These are phyloP conservation scores for Pseudomyrmex flavicornis DNA, from an alignment of 1,140 invertebrate genomes.

Conservation along the genomic window DNA sequence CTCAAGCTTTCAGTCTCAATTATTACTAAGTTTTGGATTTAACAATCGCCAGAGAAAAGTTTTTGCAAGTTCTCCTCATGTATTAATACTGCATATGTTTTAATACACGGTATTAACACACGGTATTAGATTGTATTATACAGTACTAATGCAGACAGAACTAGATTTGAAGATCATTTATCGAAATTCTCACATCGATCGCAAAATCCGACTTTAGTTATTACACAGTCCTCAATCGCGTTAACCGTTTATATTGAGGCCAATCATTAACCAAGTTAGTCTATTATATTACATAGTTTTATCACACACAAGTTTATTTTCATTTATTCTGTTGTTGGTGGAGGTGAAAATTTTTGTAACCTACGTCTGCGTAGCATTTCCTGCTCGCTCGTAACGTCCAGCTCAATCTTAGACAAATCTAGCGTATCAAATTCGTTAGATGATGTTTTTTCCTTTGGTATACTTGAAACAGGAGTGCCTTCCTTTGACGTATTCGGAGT, in stretches of 20 bases:
- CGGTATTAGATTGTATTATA: too few species aligned
- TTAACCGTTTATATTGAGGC: constrained; percentile 56
- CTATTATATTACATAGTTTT: constrained; percentile 72
- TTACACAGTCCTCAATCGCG: constrained; percentile 52
- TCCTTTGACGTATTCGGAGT: too few species aligned
- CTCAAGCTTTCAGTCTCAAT: constrained; percentile 58
- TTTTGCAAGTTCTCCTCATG: constrained; percentile 2
- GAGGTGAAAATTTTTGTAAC: constrained; percentile 88
- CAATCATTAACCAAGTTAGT: constrained; percentile 64
- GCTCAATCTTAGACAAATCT: constrained; percentile 65
- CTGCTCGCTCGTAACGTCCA: constrained; percentile 82
- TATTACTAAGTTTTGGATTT: constrained; percentile 47
- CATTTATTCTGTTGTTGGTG: constrained; percentile 60
- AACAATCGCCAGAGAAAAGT: constrained; percentile 35
- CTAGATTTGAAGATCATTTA: background rate
- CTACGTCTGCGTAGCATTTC: constrained; percentile 88
- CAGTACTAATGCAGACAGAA: background rate
- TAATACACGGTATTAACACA: too few species aligned
- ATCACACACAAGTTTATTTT: constrained; percentile 64
- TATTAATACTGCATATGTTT: too few species aligned
- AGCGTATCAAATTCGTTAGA: constrained; percentile 65
- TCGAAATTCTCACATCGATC: constrained; percentile 13
- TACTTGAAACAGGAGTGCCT: constrained; percentile 49
- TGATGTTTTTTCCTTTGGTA: constrained; percentile 54
- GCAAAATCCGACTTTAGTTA: constrained; percentile 47